phyloP scores from a whole-genome alignment of 2,113 vertebrate species.

The Peucedramus taeniatus region DNA sequence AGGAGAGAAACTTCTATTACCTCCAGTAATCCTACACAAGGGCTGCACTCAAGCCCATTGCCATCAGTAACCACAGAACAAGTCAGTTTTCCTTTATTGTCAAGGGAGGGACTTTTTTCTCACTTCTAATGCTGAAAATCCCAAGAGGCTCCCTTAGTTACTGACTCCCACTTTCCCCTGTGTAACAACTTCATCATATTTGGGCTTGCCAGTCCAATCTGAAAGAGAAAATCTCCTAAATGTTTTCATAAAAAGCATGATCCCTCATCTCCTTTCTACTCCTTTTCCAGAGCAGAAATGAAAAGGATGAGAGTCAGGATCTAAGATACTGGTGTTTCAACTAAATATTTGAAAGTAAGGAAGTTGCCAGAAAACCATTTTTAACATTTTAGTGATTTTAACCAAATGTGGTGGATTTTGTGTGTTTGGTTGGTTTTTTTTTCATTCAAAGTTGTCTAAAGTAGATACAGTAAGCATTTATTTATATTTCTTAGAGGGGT shows the following conservation, averaged over 20 bases:
- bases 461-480: not conserved
- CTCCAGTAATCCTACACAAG: not conserved
- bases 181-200: not conserved
- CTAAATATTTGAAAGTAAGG: not conserved
- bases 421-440: rapidly evolving
- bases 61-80: not conserved
- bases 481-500: not conserved
- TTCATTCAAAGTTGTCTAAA: not conserved
- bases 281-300: not conserved
- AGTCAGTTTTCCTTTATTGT: rapidly evolving
- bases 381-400: not conserved
- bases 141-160: not conserved
- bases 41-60: not conserved
- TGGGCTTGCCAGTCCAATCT: not conserved
- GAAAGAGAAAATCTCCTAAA: not conserved
- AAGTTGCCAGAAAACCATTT: not conserved
- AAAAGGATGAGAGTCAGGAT: not conserved
- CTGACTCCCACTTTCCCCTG: not conserved
- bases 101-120: rapidly evolving
- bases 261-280: not conserved
- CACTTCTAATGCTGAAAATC: not conserved
- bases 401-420: not conserved
- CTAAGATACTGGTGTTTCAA: not conserved
- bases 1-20: not conserved
- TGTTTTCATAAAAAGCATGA: not conserved